phyloP scores from a whole-genome alignment of 2,797 vertebrate genomes.

The Macrochelys suwanniensis region DNA sequence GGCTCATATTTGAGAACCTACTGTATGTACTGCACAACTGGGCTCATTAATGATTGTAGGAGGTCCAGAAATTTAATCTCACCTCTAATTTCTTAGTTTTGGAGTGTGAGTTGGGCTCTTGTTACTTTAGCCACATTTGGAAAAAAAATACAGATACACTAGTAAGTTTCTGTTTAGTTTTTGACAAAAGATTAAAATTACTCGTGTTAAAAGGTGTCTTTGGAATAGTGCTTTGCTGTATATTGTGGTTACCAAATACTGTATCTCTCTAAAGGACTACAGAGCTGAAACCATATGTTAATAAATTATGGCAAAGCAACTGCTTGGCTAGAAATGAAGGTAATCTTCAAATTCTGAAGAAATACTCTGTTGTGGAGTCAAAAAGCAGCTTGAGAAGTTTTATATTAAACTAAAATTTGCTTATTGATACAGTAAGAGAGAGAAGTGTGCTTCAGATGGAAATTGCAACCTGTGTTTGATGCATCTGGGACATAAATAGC shows the following conservation, averaged over 20 bases:
- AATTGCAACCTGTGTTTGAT: background rate
- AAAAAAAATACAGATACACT: conserved; percentile 55
- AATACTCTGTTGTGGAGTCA: background rate
- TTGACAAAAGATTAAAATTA: background rate
- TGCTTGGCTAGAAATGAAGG: background rate
- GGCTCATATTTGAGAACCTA: background rate
- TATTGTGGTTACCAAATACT: background rate
- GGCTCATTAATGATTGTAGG: background rate
- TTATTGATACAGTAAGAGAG: background rate
- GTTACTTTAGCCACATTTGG: conserved; percentile 51
- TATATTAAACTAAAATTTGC: background rate
- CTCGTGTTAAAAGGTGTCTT: background rate
- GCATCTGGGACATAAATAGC: background rate
- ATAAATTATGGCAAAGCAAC: background rate
- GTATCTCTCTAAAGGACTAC: background rate
- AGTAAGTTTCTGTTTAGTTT: conserved; percentile 2
- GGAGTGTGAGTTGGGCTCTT: conserved; percentile 36
- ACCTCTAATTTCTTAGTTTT: background rate
- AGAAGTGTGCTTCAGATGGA: background rate
- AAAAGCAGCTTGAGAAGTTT: background rate
- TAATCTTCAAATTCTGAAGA: background rate
- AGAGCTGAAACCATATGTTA: background rate
- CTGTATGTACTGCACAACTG: background rate
- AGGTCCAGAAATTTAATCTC: background rate
- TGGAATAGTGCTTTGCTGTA: background rate